Conservation (phyloP, 2,113 vertebrate species). For the Stomatorhinus ivindoensis region DNA sequence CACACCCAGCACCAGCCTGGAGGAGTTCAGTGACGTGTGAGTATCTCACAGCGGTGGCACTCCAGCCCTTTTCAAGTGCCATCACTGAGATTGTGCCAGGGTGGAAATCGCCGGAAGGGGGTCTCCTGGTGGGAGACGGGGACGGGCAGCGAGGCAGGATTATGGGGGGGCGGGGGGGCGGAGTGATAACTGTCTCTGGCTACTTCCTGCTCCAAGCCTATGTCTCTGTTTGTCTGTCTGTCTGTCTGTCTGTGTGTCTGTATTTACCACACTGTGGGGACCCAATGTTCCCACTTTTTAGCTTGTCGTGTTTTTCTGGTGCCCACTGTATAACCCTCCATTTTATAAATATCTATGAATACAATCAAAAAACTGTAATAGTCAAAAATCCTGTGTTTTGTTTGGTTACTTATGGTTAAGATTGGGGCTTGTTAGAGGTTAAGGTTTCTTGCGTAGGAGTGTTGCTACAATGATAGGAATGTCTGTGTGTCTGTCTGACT, state of each 20-base stretch:
- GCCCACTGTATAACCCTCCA: background rate
- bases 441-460: background rate
- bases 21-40: constrained; percentile 97
- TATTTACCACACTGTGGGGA: background rate
- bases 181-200: too few species aligned
- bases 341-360: background rate
- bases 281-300: background rate
- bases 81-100: background rate
- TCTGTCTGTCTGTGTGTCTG: background rate
- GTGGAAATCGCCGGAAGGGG: background rate
- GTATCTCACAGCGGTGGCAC: constrained; percentile 47
- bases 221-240: background rate
- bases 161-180: too few species aligned
- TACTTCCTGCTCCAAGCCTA: constrained; percentile 3
- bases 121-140: background rate
- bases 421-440: background rate
- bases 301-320: background rate
- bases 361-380: background rate
- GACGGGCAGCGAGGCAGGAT: background rate
- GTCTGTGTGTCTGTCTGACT: background rate
- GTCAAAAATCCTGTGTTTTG: too few species aligned
- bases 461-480: background rate
- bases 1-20: constrained; percentile 77
- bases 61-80: background rate
- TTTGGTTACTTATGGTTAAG: too few species aligned